phyloP scores from a whole-genome alignment of 1,140 invertebrate species.

The Drosophila biarmipes region DNA sequence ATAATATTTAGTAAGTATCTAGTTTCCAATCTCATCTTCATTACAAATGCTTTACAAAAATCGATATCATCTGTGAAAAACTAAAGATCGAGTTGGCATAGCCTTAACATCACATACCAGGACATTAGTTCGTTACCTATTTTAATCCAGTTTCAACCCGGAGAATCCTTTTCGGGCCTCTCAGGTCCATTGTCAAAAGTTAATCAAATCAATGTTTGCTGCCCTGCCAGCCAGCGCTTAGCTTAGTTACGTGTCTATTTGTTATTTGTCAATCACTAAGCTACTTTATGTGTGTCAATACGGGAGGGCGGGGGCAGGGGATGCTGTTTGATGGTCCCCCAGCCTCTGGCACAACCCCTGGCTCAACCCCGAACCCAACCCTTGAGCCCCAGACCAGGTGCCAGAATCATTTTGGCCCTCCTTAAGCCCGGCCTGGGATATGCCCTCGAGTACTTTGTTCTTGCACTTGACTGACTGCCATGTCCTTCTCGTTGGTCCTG shows the following conservation, averaged over 20 bases:
- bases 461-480: slow-evolving; percentile 70
- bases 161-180: slow-evolving; percentile 31
- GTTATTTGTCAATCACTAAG: slow-evolving; percentile 81
- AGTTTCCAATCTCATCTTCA: too few species aligned
- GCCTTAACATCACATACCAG: neutral
- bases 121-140: slow-evolving; percentile 4
- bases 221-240: slow-evolving; percentile 48
- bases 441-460: slow-evolving; percentile 68
- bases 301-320: neutral
- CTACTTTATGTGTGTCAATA: slow-evolving; percentile 72
- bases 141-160: slow-evolving; percentile 36
- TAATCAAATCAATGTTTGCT: slow-evolving; percentile 77
- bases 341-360: neutral
- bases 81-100: neutral
- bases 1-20: too few species aligned
- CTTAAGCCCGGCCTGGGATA: slow-evolving; percentile 21
- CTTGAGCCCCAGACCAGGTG: slow-evolving; percentile 23
- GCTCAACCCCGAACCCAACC: neutral
- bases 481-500: slow-evolving; percentile 22
- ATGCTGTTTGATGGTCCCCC: neutral
- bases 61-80: neutral
- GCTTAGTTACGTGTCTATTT: slow-evolving; percentile 74
- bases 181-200: slow-evolving; percentile 64
- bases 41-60: neutral
- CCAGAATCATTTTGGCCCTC: slow-evolving; percentile 39